Evolutionary conservation across 2,797 vertebrate species (phyloP).

Genomic region (Hybognathus amarus): DNA sequence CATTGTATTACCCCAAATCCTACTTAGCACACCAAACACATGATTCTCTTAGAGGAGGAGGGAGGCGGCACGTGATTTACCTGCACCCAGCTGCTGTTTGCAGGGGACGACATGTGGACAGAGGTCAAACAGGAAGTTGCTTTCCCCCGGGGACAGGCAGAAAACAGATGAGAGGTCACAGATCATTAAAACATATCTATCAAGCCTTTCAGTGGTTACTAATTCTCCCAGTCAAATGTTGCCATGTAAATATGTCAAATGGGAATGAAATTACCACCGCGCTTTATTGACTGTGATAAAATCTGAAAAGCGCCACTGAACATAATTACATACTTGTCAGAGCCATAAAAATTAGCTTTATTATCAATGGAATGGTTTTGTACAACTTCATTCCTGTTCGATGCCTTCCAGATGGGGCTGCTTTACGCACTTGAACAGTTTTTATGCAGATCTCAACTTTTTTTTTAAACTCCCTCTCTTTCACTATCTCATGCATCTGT

Average conservation of each 20-base stretch:
- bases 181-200: slow-evolving; percentile 99
- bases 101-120: slow-evolving; percentile 75
- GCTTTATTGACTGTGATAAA: slow-evolving; percentile 99
- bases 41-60: slow-evolving; percentile 1
- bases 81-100: slow-evolving; percentile 50
- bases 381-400: slow-evolving; percentile 99
- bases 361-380: slow-evolving; percentile 97
- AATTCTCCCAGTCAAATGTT: slow-evolving; percentile 99
- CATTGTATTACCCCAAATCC: slow-evolving; percentile 38
- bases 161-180: slow-evolving; percentile 99
- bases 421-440: slow-evolving; percentile 98
- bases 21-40: slow-evolving; percentile 44
- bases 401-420: slow-evolving; percentile 99
- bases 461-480: slow-evolving; percentile 22
- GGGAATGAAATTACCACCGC: slow-evolving; percentile 99
- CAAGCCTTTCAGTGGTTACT: slow-evolving; percentile 97
- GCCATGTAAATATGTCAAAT: slow-evolving; percentile 99
- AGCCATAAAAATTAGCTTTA: slow-evolving; percentile 97
- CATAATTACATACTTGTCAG: slow-evolving; percentile 98
- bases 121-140: slow-evolving; percentile 96
- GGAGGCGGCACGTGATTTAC: slow-evolving; percentile 32
- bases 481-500: slow-evolving; percentile 79
- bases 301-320: slow-evolving; percentile 98
- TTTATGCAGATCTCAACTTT: slow-evolving; percentile 89
- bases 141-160: slow-evolving; percentile 92